These are phyloP conservation scores for Delphinapterus leucas DNA, from an alignment of 2,113 vertebrate species.

Conservation along the genomic window DNA sequence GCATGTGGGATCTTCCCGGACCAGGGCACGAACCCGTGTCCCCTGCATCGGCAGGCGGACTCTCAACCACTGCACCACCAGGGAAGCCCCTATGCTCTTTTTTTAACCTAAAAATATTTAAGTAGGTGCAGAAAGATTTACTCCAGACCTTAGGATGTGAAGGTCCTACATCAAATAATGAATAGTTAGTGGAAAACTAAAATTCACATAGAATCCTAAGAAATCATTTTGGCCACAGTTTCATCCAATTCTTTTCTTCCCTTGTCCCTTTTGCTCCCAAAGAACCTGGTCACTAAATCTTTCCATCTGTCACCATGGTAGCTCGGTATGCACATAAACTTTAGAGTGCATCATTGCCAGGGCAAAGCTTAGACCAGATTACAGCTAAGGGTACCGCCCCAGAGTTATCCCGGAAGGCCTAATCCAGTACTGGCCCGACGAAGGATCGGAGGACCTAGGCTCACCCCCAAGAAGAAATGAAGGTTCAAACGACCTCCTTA, in stretches of 20 bases:
- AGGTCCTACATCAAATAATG: background rate
- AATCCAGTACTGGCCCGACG: background rate
- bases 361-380: background rate
- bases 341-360: background rate
- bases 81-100: too few relatives aligned
- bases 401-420: background rate
- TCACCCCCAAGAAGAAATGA: background rate
- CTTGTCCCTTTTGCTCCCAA: background rate
- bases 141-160: background rate
- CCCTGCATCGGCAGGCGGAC: too few relatives aligned
- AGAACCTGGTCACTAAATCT: background rate
- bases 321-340: background rate
- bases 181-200: background rate
- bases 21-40: too few relatives aligned
- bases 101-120: background rate
- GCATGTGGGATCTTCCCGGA: too few relatives aligned
- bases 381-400: background rate
- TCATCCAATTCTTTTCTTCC: background rate
- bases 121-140: slow-evolving; percentile 1
- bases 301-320: background rate
- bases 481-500: background rate
- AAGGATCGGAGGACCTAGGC: background rate
- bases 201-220: slow-evolving; percentile 20
- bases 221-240: background rate
- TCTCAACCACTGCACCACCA: too few relatives aligned